Evolutionary conservation across 2,113 vertebrate species (phyloP), one percentile per base, ranked within the genome.

Genomic region (Jacana jacana): DNA sequence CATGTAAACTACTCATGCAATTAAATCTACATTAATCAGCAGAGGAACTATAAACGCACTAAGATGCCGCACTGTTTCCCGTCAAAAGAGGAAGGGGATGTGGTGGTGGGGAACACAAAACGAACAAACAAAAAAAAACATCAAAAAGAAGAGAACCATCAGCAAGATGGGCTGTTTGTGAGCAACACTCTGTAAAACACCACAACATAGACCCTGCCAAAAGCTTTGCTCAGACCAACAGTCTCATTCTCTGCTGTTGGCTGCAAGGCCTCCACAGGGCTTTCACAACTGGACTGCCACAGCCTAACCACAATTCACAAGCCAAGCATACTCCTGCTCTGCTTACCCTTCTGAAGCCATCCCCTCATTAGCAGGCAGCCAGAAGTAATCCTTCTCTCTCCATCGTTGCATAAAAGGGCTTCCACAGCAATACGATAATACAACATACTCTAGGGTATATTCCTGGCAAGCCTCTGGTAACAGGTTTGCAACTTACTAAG

Each of bases 11-110:
- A 68, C 15, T 88, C 35, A 33, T 88, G 79, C 35, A 95, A 95
- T 96, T 97, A 95, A 95, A 94, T 48, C 51, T 48, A 30, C 18
- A 10, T 91, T 88, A 95, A 89, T 86, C 92, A 93, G 72, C 49
- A 82, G 64, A 89, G 31, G 55, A 66, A 52, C 17, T 73, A 27
- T 80, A 95, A 92, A 40, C 70, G 54, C 75, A 76, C 71, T 81
- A 63, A 64, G 84, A 73, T 80, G 66, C 33, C 65, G 11, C 54
- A 69, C 16, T 42, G 61, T 31, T 91, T 83, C 71, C 24, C 3
- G 2, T 44, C 27, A 72, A 77, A 86, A 91, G 44, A 60, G 44
- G 35, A 69, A 80, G 68, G 46, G 18, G n/a, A 2, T 64, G 14
- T 19, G 23, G 24, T 65, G 40, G 8, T 39, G 24, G 13, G 5